Base-by-base conservation (phyloP, 2,797 vertebrate genomes). In the Pteropus rufus region DNA sequence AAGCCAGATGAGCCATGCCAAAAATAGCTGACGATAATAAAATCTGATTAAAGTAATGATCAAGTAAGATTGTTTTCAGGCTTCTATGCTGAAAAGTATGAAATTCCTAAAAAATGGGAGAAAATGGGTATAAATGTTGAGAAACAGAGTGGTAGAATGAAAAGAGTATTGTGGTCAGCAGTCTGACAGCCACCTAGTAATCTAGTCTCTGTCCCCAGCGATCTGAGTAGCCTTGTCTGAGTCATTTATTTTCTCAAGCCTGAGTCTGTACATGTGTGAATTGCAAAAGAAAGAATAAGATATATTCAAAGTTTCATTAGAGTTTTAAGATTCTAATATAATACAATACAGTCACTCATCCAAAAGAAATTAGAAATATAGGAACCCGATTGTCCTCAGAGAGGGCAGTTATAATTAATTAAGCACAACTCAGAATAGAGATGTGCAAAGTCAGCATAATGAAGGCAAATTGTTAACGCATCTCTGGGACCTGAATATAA, bases 401-500 rank as follows among this genome's bases (percentile, higher is more conserved):
- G 60, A 89, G 36, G 26, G 19, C 5, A 60, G 52, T 65, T 90
- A 64, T 44, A 46, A 76, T 87, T 84, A 79, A 91, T 69, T 82
- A 89, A 86, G 23, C 29, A 80, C 16, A 62, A 88, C 77, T 90
- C 21, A 81, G 44, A 93, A 52, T 19, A 79, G n/a, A 87, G 8
- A 67, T 46, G 36, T 39, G 80, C 69, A 92, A 76, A 56, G 52
- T 90, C 87, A 97, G 52, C 89, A 90, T 76, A 92, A 96, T 70
- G 64, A 85, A 82, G 26, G 36, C n/a, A 85, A 87, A 64, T 31
- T 46, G 46, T 65, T 92, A 86, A 58, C 29, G 49, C 34, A 82
- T 67, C 56, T 91, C 39, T 75, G 46, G n/a, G 24, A 91, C 26
- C 21, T 56, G 49, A 31, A n/a, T 56, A n/a, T 56, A 52, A 73